Base-by-base conservation (phyloP, 2,888 invertebrate genomes). In the Gibbula magus region DNA sequence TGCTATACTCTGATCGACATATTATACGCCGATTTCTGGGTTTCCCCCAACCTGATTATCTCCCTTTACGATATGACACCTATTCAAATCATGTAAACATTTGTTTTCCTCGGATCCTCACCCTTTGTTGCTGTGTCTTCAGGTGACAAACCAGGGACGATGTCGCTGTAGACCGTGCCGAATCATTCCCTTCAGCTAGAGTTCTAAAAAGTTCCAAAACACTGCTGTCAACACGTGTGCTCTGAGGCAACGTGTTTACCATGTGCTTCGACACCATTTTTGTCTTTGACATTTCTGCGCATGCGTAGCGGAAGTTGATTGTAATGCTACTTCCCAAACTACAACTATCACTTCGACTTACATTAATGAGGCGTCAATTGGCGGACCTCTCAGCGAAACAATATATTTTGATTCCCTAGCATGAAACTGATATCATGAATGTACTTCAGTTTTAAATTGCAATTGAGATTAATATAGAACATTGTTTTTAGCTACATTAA, bases 161-260 rank as follows among this genome's bases (percentile, higher is more conserved):
- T 0, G 86, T 85, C 5, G 82, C 85, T 5, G 79, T 54, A 18
- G 82, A 79, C 54, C 89, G 78, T n/a, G 85, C 79, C 18, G 79
- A 66, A 29, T 89, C 88, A 61, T 84, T 82, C 18, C 86, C 87
- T 76, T 87, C 87, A 35, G 88, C 84, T 22, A 89, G 79, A 16
- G 79, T 81, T 84, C 85, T 86, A 78, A 89, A 89, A 13, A 84
- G 32, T 75, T 86, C 83, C 20, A 88, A 79, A 32, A 88, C 45
- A 8, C 81, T 77, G 76, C 83, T 79, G 66, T 83, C 83, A 18
- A 81, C 73, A 25, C 45, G 51, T 10, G 25, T 20, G 13, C 29
- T 76, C 10, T 35, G 13, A 3, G 45, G 25, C 35, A 25, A 18
- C 53, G 32, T 61, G 66, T 56, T 32, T 10, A 39, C 66, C 79